Evolutionary conservation across 1,140 invertebrate genomes (phyloP), one percentile per base, ranked within the genome.

Genomic region (Drosophila sechellia): DNA sequence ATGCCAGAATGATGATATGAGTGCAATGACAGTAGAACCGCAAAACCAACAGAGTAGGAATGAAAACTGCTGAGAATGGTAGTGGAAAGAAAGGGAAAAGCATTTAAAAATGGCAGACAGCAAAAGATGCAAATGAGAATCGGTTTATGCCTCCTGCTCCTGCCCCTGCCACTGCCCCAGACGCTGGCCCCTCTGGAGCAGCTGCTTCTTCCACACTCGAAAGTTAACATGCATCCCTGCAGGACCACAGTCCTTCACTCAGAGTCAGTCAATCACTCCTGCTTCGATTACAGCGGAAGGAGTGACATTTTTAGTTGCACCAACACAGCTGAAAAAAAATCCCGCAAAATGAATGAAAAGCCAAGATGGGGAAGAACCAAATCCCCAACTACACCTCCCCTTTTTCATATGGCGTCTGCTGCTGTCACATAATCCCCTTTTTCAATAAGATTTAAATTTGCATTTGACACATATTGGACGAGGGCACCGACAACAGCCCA

Each of bases 381-480:
- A 45, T 20, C 11, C 57, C 45, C 12, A 35, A 22, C 39, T 37
- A 43, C 34, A 25, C 31, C 25, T 17, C 20, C 40, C 48, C 46
- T 49, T 42, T 48, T 68, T 65, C 45, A 35, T 37, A 39, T 54
- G 70, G 75, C 73, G 63, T 80, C 85, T 80, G 80, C 61, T 90
- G 77, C 85, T 85, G 80, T 90, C 85, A 81, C 80, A 85, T 81
- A 90, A 90, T 90, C 71, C 80, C 71, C 74, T 79, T 90, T 90
- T 86, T 89, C 80, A 81, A 90, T 90, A 86, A 86, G 84, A 86
- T 90, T 89, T 81, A 85, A 85, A 90, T 90, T 90, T 90, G 85
- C 85, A 90, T 90, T 90, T 90, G 85, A 90, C 85, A 90, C 86
- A 90, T 90, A 90, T 90, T 90, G 86, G 86, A 85, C 86, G 81